Evolutionary conservation across 2,888 invertebrate genomes (phyloP).

Genomic region (Acanthacorydalis orientalis): DNA sequence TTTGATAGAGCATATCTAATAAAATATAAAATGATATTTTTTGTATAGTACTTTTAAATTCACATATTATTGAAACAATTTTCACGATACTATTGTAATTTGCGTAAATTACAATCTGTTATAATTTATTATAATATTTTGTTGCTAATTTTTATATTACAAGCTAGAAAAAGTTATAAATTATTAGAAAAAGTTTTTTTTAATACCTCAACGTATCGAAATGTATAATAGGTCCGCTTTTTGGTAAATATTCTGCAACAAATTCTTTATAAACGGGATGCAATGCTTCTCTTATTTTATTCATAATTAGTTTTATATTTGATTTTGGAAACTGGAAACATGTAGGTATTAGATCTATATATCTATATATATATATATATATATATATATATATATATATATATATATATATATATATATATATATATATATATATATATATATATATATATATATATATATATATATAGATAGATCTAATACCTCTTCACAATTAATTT

Average conservation of each 20-base stretch:
- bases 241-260: slow-evolving; percentile 46
- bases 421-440: not conserved
- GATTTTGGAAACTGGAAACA: slow-evolving; percentile 52
- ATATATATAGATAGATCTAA: not conserved
- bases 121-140: no score
- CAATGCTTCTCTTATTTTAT: slow-evolving; percentile 52
- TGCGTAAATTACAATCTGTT: no score
- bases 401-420: not conserved
- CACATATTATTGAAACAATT: no score
- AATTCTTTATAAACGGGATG: slow-evolving; percentile 59
- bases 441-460: not conserved
- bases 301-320: slow-evolving; percentile 52
- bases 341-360: no score
- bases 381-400: not conserved
- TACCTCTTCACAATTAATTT: slow-evolving; percentile 56
- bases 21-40: slow-evolving; percentile 11
- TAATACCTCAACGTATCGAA: slow-evolving; percentile 26
- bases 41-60: no score
- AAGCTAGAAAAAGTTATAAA: no score
- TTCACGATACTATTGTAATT: no score
- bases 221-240: slow-evolving; percentile 20
- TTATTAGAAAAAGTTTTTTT: no score
- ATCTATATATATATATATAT: not conserved
- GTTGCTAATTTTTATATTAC: no score
- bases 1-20: slow-evolving; percentile 44